Conservation (phyloP, 2,888 invertebrate genomes). For the Troglohyphantes excavatus region DNA sequence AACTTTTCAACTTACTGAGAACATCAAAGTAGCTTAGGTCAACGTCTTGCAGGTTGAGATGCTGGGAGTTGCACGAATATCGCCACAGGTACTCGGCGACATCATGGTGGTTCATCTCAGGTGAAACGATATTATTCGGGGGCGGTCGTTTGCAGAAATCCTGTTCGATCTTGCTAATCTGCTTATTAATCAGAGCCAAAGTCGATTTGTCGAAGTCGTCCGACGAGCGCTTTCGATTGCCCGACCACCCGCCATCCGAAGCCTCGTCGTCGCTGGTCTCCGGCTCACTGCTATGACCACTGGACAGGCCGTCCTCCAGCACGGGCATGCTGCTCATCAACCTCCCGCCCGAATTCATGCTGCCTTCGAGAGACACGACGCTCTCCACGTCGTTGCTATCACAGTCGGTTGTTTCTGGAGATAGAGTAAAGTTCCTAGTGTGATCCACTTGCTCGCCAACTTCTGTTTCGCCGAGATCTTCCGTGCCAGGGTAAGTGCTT, state of each 20-base stretch:
- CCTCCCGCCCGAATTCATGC: conserved; percentile 83
- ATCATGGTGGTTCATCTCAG: conserved; percentile 60
- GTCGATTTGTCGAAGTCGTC: conserved; percentile 81
- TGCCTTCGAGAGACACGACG: conserved; percentile 86
- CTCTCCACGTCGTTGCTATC: conserved; percentile 94
- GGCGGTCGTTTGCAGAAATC: conserved; percentile 85
- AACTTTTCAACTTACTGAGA: conserved; percentile 79
- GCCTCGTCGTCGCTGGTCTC: conserved; percentile 84
- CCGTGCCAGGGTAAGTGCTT: conserved; percentile 83
- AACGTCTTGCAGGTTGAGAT: conserved; percentile 79
- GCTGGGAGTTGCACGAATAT: conserved; percentile 75
- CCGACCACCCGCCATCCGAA: conserved; percentile 65
- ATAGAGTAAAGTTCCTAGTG: conserved; percentile 92
- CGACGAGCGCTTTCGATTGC: conserved; percentile 40
- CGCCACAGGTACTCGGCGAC: conserved; percentile 74
- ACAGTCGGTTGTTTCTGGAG: conserved; percentile 95
- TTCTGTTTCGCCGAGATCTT: conserved; percentile 86
- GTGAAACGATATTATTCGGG: conserved; percentile 29
- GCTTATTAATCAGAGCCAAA: conserved; percentile 85
- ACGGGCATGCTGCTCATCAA: conserved; percentile 88
- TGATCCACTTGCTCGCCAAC: conserved; percentile 81
- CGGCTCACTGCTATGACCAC: conserved; percentile 95
- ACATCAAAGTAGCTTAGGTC: conserved; percentile 79
- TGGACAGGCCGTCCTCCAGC: conserved; percentile 95
- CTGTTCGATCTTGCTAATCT: conserved; percentile 89